These are phyloP conservation scores for Drosophila orosa DNA, from an alignment of 1,140 invertebrate genomes.

Conservation along the genomic window DNA sequence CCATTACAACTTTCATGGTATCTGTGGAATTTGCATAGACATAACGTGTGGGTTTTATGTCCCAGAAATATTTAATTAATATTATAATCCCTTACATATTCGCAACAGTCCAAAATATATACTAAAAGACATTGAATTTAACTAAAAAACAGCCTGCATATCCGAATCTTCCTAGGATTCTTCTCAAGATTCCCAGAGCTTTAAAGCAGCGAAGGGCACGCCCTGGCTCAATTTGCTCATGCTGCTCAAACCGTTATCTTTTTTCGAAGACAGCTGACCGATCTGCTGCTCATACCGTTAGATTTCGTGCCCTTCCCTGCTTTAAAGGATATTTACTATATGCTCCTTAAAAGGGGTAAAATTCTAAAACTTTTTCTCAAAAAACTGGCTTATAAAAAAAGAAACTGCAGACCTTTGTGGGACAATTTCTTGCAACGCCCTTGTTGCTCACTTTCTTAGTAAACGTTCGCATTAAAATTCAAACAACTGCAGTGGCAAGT, in stretches of 20 bases:
- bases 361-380: neutral
- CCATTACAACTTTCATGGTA: conserved; percentile 3
- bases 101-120: no score
- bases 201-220: no score
- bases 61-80: neutral
- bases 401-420: conserved; percentile 7
- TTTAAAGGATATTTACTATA: neutral
- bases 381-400: conserved; percentile 11
- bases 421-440: conserved; percentile 31
- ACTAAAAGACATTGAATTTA: no score
- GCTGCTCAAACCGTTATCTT: no score
- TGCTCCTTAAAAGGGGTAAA: neutral
- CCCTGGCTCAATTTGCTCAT: no score
- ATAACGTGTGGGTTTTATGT: neutral
- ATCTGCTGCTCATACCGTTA: no score
- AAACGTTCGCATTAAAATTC: conserved; percentile 72
- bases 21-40: neutral
- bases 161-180: no score
- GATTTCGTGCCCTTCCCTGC: no score
- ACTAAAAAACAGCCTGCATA: no score
- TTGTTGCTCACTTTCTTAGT: conserved; percentile 60
- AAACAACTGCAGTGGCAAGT: conserved; percentile 74
- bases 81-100: no score
- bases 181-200: neutral
- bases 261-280: no score